Evolutionary conservation across 2,888 invertebrate genomes (phyloP).

Genomic region (Ligdia adustata): DNA sequence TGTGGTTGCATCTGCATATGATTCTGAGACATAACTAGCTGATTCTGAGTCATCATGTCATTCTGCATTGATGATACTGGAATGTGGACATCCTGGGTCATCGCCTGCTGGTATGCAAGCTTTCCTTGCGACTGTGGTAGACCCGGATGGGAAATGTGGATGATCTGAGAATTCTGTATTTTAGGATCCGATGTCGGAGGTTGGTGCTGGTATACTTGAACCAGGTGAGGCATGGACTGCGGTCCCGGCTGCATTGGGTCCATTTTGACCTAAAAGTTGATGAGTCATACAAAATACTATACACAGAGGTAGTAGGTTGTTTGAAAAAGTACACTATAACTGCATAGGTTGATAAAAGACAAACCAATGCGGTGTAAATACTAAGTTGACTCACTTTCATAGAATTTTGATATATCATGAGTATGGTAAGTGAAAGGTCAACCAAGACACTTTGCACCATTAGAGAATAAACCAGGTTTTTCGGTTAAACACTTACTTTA

Average conservation of each 20-base stretch:
- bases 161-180: conserved; percentile 56
- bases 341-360: too few relatives aligned
- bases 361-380: too few relatives aligned
- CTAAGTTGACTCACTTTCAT: too few relatives aligned
- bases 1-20: conserved; percentile 57
- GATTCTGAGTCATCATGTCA: conserved; percentile 62
- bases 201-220: conserved; percentile 69
- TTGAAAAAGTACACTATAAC: too few relatives aligned
- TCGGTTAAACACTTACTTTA: conserved; percentile 12
- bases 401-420: conserved; percentile 8
- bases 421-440: conserved; percentile 24
- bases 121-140: conserved; percentile 61
- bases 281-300: too few relatives aligned
- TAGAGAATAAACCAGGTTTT: background rate
- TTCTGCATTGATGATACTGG: conserved; percentile 58
- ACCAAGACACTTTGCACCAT: conserved; percentile 17
- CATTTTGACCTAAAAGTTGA: conserved; percentile 57
- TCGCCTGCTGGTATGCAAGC: conserved; percentile 64
- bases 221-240: conserved; percentile 60
- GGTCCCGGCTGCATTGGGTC: conserved; percentile 61
- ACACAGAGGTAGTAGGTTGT: too few relatives aligned
- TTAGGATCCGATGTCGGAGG: conserved; percentile 50
- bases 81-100: conserved; percentile 61
- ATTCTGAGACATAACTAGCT: conserved; percentile 66
- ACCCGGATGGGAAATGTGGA: conserved; percentile 62